A percentile compares a stretch with the other conserved stretches of the same genome.
Evolutionary conservation across 2,888 invertebrate species (phyloP).

Genomic region (Erpobdella octoculata): DNA sequence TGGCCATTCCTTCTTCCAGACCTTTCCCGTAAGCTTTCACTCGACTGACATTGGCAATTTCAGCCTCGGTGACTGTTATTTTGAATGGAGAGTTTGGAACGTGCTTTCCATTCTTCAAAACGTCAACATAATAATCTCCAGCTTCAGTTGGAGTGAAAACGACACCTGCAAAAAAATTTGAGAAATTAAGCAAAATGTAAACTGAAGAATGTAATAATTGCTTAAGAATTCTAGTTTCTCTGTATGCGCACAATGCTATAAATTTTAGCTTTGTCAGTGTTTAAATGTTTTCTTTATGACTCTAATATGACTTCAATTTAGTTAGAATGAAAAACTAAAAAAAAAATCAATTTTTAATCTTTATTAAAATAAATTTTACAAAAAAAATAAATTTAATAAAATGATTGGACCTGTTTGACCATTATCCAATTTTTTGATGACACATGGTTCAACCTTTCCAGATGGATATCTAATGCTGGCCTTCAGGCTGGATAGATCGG

Average conservation of each 20-base stretch:
- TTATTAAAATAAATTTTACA: not conserved
- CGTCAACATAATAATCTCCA: constrained; percentile 88
- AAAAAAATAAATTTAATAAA: not conserved
- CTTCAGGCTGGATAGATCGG: constrained; percentile 68
- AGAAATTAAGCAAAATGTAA: not conserved
- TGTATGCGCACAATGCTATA: too few species aligned
- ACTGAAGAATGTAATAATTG: not conserved
- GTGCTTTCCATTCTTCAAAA: constrained; percentile 71
- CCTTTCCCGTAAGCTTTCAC: constrained; percentile 80
- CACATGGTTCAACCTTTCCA: constrained; percentile 94
- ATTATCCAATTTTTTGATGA: constrained; percentile 85
- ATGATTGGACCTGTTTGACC: constrained; percentile 88
- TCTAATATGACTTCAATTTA: too few species aligned
- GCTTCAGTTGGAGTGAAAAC: constrained; percentile 91
- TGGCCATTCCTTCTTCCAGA: constrained; percentile 82
- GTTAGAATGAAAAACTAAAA: too few species aligned
- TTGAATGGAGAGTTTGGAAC: constrained; percentile 94
- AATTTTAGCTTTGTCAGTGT: too few species aligned
- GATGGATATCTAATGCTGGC: constrained; percentile 88
- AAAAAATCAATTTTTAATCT: not conserved
- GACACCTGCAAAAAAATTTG: constrained; percentile 60
- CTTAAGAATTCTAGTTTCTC: not conserved
- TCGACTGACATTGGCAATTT: constrained; percentile 92
- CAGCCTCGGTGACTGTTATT: constrained; percentile 81
- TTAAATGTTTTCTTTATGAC: too few species aligned